A percentile compares a stretch with the other conserved stretches of the same genome.
Evolutionary conservation across 2,888 invertebrate genomes (phyloP).

Genomic region (Xestia c-nigrum): DNA sequence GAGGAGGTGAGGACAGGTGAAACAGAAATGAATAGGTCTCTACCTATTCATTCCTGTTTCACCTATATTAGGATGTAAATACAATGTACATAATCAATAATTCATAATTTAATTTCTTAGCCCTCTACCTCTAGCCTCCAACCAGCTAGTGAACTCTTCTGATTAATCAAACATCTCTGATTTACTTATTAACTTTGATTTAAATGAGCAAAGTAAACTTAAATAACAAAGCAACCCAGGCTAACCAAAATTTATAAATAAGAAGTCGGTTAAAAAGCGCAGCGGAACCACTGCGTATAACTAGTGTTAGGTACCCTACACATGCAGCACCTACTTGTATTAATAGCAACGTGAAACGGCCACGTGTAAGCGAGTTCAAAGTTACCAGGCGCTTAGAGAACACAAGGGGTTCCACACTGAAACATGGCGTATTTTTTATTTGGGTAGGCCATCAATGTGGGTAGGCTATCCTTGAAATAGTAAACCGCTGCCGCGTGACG

Average conservation of each 20-base stretch:
- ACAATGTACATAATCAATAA: too few species aligned
- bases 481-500: conserved; percentile 12
- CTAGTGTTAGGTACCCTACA: conserved; percentile 21
- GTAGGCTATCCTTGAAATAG: conserved; percentile 9
- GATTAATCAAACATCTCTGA: background rate
- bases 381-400: conserved; percentile 73
- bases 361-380: conserved; percentile 78
- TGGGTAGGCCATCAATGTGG: background rate
- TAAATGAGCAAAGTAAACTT: background rate
- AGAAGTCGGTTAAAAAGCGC: background rate
- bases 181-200: background rate
- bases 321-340: conserved; percentile 25
- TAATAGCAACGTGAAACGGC: conserved; percentile 61
- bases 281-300: background rate
- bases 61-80: too few species aligned
- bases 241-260: background rate
- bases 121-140: too few species aligned
- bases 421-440: background rate
- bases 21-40: too few species aligned
- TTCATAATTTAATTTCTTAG: too few species aligned
- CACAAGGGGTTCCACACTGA: conserved; percentile 6
- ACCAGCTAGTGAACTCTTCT: background rate
- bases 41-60: too few species aligned
- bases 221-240: background rate
- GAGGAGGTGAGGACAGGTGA: too few species aligned